Percentiles rank a stretch among this genome's conserved stretches.
Evolutionary conservation across 1,140 invertebrate genomes (phyloP).

Genomic region (Cyclina sinensis): DNA sequence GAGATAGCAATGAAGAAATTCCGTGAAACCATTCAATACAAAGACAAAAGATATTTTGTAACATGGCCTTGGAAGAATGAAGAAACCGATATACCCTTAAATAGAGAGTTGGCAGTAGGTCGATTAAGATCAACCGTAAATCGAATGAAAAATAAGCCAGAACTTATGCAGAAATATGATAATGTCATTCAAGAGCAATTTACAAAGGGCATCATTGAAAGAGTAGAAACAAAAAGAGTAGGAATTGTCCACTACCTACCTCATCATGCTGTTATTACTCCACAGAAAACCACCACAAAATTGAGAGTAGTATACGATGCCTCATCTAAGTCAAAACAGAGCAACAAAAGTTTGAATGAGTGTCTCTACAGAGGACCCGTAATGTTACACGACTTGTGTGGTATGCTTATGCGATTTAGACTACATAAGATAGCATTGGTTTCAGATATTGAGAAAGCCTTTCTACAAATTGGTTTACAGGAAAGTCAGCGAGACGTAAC

Average conservation of each 20-base stretch:
- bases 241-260: neutral
- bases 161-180: slow-evolving; percentile 23
- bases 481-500: slow-evolving; percentile 50
- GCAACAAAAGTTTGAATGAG: too few relatives aligned
- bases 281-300: neutral
- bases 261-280: slow-evolving; percentile 19
- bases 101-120: neutral
- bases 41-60: too few relatives aligned
- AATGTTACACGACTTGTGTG: too few relatives aligned
- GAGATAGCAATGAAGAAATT: too few relatives aligned
- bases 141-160: slow-evolving; percentile 1
- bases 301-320: too few relatives aligned
- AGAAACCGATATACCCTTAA: neutral
- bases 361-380: too few relatives aligned
- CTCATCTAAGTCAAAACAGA: too few relatives aligned
- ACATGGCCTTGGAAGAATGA: slow-evolving; percentile 1
- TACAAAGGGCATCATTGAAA: slow-evolving; percentile 27
- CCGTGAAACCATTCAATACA: too few relatives aligned
- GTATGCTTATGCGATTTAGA: too few relatives aligned
- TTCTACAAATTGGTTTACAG: slow-evolving; percentile 33
- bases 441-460: too few relatives aligned
- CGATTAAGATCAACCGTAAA: neutral
- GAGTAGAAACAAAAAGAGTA: neutral
- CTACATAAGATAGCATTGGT: too few relatives aligned
- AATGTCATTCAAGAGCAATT: slow-evolving; percentile 22